Evolutionary conservation across 2,113 vertebrate genomes (phyloP).

Genomic region (Pachycephala philippinensis): DNA sequence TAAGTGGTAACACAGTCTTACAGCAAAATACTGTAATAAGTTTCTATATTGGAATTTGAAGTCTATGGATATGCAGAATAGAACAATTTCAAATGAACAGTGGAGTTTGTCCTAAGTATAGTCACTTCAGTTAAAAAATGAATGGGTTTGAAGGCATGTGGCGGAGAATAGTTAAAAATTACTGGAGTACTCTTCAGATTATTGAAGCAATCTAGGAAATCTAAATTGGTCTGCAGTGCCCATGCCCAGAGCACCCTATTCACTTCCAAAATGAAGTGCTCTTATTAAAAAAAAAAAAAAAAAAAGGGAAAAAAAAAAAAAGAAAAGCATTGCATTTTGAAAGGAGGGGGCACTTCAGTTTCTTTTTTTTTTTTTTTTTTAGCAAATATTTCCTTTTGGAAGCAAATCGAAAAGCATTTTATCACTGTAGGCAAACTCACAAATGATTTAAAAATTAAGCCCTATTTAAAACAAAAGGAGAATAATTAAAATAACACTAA

Average conservation of each 20-base stretch:
- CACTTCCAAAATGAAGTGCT: constrained; percentile 69
- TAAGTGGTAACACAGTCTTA: background rate
- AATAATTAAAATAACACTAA: constrained; percentile 2
- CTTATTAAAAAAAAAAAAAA: constrained; percentile 12
- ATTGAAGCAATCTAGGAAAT: constrained; percentile 56
- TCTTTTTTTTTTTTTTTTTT: constrained; percentile 11
- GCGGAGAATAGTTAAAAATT: constrained; percentile 23
- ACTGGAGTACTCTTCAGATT: constrained; percentile 65
- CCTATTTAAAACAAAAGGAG: background rate
- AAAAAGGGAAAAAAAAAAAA: background rate
- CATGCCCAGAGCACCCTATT: constrained; percentile 56
- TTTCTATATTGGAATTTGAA: constrained; percentile 1
- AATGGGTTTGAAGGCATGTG: background rate
- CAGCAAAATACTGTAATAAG: background rate
- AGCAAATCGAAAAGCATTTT: constrained; percentile 42
- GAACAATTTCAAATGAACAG: constrained; percentile 13
- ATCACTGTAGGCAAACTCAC: background rate
- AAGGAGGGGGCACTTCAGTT: constrained; percentile 42
- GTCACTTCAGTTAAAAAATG: constrained; percentile 10
- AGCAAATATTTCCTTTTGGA: constrained; percentile 58
- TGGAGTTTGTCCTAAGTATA: constrained; percentile 39
- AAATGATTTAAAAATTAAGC: constrained; percentile 26
- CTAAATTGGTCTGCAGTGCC: constrained; percentile 55
- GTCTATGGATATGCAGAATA: background rate
- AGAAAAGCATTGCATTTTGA: constrained; percentile 53